A percentile compares a stretch with the other conserved stretches of the same genome.
Evolutionary conservation across 2,113 vertebrate species (phyloP).

Genomic region (Cathartes aura): DNA sequence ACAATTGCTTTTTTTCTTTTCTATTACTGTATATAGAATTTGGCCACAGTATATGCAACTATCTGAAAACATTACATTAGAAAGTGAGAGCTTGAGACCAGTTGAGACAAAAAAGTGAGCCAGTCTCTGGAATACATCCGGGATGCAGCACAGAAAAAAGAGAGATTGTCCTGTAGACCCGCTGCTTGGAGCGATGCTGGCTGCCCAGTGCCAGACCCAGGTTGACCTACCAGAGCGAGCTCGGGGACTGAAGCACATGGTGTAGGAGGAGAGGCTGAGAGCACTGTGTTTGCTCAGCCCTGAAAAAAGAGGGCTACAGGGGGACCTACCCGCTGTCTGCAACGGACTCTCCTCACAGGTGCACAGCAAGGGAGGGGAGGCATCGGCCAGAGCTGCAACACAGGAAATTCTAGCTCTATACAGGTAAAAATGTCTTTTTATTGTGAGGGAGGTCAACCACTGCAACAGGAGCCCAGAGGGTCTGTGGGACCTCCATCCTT

Average conservation of each 20-base stretch:
- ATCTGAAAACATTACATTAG: neutral
- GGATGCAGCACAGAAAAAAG: neutral
- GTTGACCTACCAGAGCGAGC: fast-evolving
- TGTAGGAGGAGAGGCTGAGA: fast-evolving
- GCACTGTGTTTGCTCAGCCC: neutral
- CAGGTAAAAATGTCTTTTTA: neutral
- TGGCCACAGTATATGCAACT: neutral
- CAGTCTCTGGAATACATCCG: neutral
- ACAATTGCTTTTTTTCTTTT: neutral
- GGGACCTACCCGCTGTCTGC: neutral
- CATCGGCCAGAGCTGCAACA: neutral
- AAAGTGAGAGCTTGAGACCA: neutral
- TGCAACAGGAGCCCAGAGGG: neutral
- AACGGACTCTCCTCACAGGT: neutral
- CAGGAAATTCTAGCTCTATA: neutral
- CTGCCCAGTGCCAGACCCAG: neutral
- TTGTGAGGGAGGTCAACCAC: neutral
- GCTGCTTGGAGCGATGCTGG: neutral
- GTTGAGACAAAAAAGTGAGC: neutral
- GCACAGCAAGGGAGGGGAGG: neutral
- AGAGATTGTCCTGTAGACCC: fast-evolving
- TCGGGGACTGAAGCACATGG: neutral
- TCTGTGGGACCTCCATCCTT: neutral
- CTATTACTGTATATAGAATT: neutral
- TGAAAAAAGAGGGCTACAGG: neutral